Conservation (phyloP, 2,888 invertebrate species). For the Chironomus tentans region DNA sequence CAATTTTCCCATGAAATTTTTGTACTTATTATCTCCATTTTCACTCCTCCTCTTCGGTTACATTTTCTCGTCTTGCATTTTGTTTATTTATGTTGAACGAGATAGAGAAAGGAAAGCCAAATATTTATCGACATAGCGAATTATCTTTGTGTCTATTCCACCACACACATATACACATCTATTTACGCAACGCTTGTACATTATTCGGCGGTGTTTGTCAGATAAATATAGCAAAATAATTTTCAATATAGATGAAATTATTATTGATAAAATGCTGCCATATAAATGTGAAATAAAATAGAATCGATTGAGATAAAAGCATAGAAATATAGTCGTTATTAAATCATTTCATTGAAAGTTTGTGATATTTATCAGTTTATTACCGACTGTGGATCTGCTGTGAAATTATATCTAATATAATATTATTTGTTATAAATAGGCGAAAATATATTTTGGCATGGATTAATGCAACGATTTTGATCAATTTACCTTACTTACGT, state of each 20-base stretch:
- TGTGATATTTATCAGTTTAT: neutral
- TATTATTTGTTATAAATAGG: no score
- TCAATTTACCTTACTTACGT: no score
- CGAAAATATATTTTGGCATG: no score
- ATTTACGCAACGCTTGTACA: no score
- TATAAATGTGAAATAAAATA: neutral
- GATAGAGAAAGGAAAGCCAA: neutral
- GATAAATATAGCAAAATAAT: no score
- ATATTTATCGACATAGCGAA: neutral
- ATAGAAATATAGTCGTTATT: neutral
- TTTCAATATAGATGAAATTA: neutral
- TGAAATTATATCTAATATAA: no score
- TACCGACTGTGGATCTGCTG: no score
- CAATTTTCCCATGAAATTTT: no score
- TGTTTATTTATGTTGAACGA: conserved; percentile 23
- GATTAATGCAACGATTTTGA: no score
- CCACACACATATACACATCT: neutral
- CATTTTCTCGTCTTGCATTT: neutral
- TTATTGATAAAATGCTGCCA: neutral
- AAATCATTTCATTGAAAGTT: conserved; percentile 9
- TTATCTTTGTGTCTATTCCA: neutral
- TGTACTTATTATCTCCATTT: no score
- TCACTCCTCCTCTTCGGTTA: neutral
- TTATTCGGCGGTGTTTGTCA: no score
- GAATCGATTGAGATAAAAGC: neutral